These are phyloP conservation scores for Archivesica marissinica DNA, from an alignment of 1,140 invertebrate genomes.

Conservation along the genomic window DNA sequence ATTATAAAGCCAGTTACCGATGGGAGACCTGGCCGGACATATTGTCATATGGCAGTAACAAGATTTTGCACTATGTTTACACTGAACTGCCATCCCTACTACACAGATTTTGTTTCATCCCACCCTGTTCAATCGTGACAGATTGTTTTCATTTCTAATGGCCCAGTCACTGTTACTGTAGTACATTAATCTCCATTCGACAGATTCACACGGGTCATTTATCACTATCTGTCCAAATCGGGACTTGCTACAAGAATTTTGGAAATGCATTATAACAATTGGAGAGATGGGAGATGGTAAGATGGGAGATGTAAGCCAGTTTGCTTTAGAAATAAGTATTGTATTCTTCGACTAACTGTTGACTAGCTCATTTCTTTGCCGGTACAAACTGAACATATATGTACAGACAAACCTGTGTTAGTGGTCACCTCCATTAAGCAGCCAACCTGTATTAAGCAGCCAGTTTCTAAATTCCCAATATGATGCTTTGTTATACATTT, in stretches of 20 bases:
- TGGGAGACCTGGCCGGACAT: too few relatives aligned
- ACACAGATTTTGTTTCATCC: constrained; percentile 9
- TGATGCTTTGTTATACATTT: too few relatives aligned
- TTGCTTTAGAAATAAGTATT: neutral
- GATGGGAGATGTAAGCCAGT: neutral
- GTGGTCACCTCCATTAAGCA: too few relatives aligned
- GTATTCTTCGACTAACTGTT: neutral
- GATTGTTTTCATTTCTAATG: constrained; percentile 36
- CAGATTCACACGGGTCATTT: neutral
- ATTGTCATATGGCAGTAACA: neutral
- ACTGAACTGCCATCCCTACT: constrained; percentile 4
- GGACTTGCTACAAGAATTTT: neutral
- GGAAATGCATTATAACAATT: too few relatives aligned
- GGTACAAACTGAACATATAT: too few relatives aligned
- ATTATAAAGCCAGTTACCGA: too few relatives aligned
- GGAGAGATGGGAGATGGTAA: neutral
- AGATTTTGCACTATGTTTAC: neutral
- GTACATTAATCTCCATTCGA: neutral
- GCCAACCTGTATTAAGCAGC: too few relatives aligned
- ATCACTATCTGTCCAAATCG: neutral
- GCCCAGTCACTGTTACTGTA: neutral
- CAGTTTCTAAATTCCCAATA: too few relatives aligned
- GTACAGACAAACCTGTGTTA: too few relatives aligned
- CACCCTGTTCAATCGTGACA: constrained; percentile 6
- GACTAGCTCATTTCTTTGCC: too few relatives aligned